phyloP scores from a whole-genome alignment of 1,140 invertebrate species.

The Fopius arisanus region DNA sequence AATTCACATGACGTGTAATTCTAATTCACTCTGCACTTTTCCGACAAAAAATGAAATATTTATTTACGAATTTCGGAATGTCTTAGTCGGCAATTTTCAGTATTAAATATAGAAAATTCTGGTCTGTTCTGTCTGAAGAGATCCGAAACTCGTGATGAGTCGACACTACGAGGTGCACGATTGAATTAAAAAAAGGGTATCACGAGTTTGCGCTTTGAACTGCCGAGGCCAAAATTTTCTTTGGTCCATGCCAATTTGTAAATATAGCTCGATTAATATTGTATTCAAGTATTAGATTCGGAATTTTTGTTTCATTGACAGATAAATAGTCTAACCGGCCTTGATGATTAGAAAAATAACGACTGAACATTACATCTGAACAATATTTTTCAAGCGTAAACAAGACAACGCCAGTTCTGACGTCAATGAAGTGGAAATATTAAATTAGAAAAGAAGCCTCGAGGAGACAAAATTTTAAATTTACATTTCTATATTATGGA shows the following conservation, averaged over 20 bases:
- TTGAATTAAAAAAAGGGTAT: constrained; percentile 1
- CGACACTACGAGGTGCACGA: neutral
- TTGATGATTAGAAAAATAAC: too few species aligned
- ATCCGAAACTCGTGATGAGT: neutral
- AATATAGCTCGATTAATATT: neutral
- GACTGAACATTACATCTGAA: neutral
- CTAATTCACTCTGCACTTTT: neutral
- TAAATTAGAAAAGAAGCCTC: too few species aligned
- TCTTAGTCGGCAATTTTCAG: neutral
- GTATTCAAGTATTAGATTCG: neutral
- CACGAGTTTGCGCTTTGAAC: constrained; percentile 3
- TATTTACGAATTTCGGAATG: neutral
- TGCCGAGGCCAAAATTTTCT: neutral
- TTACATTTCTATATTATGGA: too few species aligned
- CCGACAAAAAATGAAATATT: neutral
- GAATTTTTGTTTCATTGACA: neutral
- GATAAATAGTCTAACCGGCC: neutral
- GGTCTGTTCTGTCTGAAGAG: neutral
- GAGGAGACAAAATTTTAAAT: too few species aligned
- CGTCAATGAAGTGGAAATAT: too few species aligned
- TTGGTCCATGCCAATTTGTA: neutral
- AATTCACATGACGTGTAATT: neutral
- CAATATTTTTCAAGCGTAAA: neutral
- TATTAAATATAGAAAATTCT: neutral
- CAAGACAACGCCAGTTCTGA: too few species aligned